Conservation (phyloP, 2,113 vertebrate genomes). For the zebrafish (Danio rerio) region GRCz12tu NC_133185.1:26077501-26078000, state of each 20-base stretch:
- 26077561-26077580: conserved; percentile 35
- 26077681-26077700: conserved; percentile 5
- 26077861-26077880: conserved; percentile 27
- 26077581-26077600: conserved; percentile 16
- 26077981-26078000: no score
- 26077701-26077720: conserved; percentile 26
- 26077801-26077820: conserved; percentile 1
- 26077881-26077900: conserved; percentile 1
- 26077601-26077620: not conserved
- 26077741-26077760: conserved; percentile 36
- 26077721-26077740: conserved; percentile 9
- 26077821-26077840: conserved; percentile 32
- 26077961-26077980: not conserved
- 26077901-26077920: conserved; percentile 1
- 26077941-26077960: not conserved
- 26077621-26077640: not conserved
- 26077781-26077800: conserved; percentile 26
- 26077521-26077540: conserved; percentile 54
- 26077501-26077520: conserved; percentile 45
- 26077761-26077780: conserved; percentile 32
- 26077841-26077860: not conserved
- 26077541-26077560: conserved; percentile 48
- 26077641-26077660: conserved; percentile 16
- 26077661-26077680: conserved; percentile 9
- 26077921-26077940: not conserved